Evolutionary conservation across 2,797 vertebrate species (phyloP).

Genomic region (Manis javanica): DNA sequence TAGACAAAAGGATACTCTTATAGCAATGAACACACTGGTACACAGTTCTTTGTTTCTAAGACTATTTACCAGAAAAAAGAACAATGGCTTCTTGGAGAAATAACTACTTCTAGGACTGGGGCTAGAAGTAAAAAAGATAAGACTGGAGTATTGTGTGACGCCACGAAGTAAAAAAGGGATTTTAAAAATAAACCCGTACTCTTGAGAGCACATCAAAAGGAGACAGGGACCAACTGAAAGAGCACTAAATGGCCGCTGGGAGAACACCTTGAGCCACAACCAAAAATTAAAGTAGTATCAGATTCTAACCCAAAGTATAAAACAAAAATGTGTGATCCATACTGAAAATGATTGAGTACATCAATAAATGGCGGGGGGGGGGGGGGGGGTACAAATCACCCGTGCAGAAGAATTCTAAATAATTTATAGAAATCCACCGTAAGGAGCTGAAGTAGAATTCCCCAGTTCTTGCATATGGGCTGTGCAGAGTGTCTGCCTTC

Average conservation of each 20-base stretch:
- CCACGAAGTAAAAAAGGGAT: neutral
- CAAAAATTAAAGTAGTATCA: neutral
- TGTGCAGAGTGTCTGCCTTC: neutral
- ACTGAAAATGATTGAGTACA: neutral
- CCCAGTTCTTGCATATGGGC: fast-evolving
- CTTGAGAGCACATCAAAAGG: neutral
- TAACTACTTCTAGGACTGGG: neutral
- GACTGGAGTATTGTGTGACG: neutral
- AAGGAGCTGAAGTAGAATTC: neutral
- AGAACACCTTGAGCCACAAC: neutral
- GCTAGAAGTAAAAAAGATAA: neutral
- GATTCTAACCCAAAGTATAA: neutral
- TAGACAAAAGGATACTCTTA: neutral
- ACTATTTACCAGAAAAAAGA: neutral
- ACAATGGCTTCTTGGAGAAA: neutral
- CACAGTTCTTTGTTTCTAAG: neutral
- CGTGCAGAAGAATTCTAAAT: neutral
- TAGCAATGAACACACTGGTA: neutral
- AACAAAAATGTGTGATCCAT: neutral
- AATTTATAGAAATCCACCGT: neutral
- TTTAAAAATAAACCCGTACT: neutral
- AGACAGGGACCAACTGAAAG: neutral
- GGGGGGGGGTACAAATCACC: neutral
- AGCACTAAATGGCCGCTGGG: neutral
- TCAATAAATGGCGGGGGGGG: neutral